A percentile compares a stretch with the other conserved stretches of the same genome.
Evolutionary conservation across 1,140 invertebrate species (phyloP).

Genomic region (Sycophaga agraensis): DNA sequence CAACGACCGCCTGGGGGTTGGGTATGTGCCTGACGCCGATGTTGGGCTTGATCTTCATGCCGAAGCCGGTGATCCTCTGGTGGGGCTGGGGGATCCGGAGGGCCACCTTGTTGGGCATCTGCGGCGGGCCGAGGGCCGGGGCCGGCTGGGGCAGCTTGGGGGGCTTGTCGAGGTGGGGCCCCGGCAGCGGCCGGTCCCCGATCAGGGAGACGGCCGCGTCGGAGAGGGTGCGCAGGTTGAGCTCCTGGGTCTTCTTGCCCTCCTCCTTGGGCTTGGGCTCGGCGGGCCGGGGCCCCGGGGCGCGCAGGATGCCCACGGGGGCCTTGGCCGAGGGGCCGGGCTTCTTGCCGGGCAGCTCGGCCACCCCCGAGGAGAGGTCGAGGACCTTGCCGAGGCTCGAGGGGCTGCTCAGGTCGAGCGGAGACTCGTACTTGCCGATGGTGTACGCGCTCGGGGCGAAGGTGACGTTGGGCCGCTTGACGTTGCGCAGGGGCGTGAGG

Average conservation of each 20-base stretch:
- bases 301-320: conserved; percentile 13
- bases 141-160: conserved; percentile 18
- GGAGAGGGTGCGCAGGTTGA: conserved; percentile 46
- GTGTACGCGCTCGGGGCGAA: conserved; percentile 17
- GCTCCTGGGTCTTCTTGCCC: conserved; percentile 36
- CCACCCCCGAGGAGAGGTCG: conserved; percentile 32
- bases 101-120: conserved; percentile 40
- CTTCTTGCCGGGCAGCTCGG: not conserved
- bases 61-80: conserved; percentile 47
- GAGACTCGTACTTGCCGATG: conserved; percentile 31
- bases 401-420: conserved; percentile 39
- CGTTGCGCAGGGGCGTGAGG: conserved; percentile 43
- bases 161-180: conserved; percentile 11
- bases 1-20: conserved; percentile 50
- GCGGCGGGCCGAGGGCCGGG: not conserved
- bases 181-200: conserved; percentile 29
- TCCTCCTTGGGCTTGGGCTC: conserved; percentile 38
- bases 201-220: conserved; percentile 47
- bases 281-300: not conserved
- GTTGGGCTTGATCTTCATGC: conserved; percentile 52
- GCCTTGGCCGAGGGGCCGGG: not conserved
- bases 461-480: conserved; percentile 37
- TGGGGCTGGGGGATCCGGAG: conserved; percentile 50
- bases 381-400: conserved; percentile 29
- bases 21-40: conserved; percentile 50